Evolutionary conservation across 2,113 vertebrate species (phyloP).

Genomic region (Coregonus clupeaformis): DNA sequence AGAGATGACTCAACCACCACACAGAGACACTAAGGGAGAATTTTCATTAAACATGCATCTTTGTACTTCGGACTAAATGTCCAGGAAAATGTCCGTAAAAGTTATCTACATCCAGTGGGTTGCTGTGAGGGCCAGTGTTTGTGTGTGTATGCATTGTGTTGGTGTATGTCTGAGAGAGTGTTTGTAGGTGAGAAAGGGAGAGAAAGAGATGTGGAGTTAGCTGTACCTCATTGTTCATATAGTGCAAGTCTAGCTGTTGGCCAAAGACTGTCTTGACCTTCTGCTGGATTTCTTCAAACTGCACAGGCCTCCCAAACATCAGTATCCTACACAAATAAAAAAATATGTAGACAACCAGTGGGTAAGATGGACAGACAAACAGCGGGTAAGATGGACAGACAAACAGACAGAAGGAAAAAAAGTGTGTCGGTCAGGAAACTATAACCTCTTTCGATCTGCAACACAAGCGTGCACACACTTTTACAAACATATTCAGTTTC

Average conservation of each 20-base stretch:
- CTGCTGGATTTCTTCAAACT: conserved; percentile 89
- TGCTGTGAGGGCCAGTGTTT: neutral
- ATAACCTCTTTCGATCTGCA: conserved; percentile 20
- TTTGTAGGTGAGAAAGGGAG: neutral
- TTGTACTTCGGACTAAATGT: too few relatives aligned
- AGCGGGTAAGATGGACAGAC: conserved; percentile 1
- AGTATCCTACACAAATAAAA: conserved; percentile 79
- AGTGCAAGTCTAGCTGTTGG: conserved; percentile 89
- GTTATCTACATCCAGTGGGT: neutral
- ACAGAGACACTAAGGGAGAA: neutral
- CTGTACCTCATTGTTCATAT: conserved; percentile 93
- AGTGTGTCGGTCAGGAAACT: neutral
- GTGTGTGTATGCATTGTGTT: neutral
- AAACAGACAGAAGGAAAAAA: conserved; percentile 4
- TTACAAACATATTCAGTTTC: conserved; percentile 33
- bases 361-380: too few relatives aligned
- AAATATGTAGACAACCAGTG: neutral
- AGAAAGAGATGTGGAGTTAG: neutral
- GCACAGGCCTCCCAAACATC: conserved; percentile 87
- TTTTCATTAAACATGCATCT: too few relatives aligned
- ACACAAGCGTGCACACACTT: conserved; percentile 18
- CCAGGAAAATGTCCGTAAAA: neutral
- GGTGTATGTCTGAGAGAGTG: conserved; percentile 1
- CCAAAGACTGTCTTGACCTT: conserved; percentile 91
- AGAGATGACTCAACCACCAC: neutral